Evolutionary conservation across 2,888 invertebrate species (phyloP).

Genomic region (Thera obeliscata): DNA sequence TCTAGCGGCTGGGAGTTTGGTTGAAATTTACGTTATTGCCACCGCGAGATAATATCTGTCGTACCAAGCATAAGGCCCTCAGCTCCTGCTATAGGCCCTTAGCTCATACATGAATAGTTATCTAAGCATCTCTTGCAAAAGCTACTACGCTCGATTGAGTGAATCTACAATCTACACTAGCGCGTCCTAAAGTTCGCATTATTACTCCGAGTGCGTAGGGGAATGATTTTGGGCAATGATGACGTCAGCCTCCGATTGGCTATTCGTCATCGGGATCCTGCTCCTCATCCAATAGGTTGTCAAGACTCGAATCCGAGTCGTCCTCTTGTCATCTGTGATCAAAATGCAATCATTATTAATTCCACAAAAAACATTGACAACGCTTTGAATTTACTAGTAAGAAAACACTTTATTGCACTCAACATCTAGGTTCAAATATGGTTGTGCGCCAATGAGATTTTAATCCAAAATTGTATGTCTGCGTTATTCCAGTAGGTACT

Average conservation of each 20-base stretch:
- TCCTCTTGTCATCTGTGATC: slow-evolving; percentile 78
- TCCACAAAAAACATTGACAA: neutral
- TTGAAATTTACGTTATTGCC: too few relatives aligned
- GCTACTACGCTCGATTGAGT: neutral
- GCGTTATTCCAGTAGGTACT: too few relatives aligned
- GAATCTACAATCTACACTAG: neutral
- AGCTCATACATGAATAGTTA: neutral
- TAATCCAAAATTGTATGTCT: too few relatives aligned
- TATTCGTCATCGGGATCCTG: slow-evolving; percentile 71
- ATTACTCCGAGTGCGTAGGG: slow-evolving; percentile 16
- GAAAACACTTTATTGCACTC: too few relatives aligned
- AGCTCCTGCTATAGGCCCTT: neutral
- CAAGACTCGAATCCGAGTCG: slow-evolving; percentile 83
- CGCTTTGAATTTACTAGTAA: too few relatives aligned
- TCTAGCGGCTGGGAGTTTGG: too few relatives aligned
- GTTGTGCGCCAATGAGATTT: too few relatives aligned
- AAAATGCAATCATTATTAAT: neutral
- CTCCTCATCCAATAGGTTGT: slow-evolving; percentile 74
- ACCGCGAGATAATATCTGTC: too few relatives aligned
- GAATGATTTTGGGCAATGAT: slow-evolving; percentile 55
- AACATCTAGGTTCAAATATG: too few relatives aligned
- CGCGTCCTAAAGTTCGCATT: slow-evolving; percentile 10
- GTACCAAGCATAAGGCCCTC: too few relatives aligned
- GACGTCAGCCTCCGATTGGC: slow-evolving; percentile 62
- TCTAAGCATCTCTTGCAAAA: neutral